Evolutionary conservation across 1,140 invertebrate species (phyloP).

Genomic region (Caenorhabditis inopinata): DNA sequence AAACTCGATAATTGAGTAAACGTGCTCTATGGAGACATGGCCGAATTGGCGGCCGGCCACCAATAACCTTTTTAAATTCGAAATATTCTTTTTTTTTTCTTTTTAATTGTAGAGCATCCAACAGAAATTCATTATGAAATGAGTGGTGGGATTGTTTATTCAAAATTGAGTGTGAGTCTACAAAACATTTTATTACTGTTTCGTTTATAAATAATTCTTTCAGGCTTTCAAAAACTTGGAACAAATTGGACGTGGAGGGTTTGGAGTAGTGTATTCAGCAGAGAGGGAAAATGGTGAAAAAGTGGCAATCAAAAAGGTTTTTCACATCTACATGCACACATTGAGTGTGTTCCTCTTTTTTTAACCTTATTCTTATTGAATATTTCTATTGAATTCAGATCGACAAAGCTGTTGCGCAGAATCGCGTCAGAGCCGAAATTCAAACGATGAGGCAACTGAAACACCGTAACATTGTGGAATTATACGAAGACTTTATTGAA

Average conservation of each 20-base stretch:
- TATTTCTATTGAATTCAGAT: background rate
- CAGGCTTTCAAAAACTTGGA: background rate
- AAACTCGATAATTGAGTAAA: background rate
- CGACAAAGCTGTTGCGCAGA: background rate
- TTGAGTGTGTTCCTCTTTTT: too few relatives aligned
- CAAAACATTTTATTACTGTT: background rate
- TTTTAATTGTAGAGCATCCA: background rate
- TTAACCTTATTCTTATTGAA: background rate
- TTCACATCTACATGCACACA: too few relatives aligned
- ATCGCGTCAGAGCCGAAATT: background rate
- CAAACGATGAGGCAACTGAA: background rate
- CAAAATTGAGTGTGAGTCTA: background rate
- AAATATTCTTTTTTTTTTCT: background rate
- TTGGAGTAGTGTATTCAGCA: background rate
- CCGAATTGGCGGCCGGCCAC: background rate
- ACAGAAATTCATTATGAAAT: background rate
- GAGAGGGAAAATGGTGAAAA: slow-evolving; percentile 9
- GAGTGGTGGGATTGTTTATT: background rate
- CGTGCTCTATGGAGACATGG: background rate
- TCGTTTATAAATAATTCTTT: too few relatives aligned
- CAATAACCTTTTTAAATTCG: background rate
- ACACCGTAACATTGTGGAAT: background rate
- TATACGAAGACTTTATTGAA: slow-evolving; percentile 21
- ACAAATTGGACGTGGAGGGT: slow-evolving; percentile 2
- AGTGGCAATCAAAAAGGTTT: background rate